phyloP scores from a whole-genome alignment of 1,140 invertebrate genomes.

The Diabrotica virgifera region DNA sequence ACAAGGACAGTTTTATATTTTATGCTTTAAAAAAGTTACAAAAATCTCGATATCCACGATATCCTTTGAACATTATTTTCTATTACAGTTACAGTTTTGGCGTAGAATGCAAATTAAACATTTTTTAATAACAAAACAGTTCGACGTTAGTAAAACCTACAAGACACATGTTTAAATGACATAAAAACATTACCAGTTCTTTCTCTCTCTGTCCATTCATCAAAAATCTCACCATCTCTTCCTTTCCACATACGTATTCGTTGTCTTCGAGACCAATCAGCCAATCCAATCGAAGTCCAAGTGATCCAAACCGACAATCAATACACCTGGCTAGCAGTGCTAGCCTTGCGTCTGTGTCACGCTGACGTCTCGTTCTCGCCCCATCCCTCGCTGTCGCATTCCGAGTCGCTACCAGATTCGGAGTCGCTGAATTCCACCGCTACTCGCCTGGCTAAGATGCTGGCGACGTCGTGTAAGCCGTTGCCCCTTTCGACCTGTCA shows the following conservation, averaged over 20 bases:
- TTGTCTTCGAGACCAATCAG: background rate
- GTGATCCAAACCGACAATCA: conserved; percentile 13
- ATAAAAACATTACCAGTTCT: background rate
- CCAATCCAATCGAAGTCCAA: conserved; percentile 8
- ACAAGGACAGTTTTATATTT: too few relatives aligned
- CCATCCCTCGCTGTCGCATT: conserved; percentile 71
- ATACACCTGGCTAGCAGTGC: conserved; percentile 44
- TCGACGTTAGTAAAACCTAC: too few relatives aligned
- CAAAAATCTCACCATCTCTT: background rate
- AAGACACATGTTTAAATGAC: background rate
- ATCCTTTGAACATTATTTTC: too few relatives aligned
- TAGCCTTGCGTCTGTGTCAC: conserved; percentile 52
- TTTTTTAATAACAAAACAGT: too few relatives aligned
- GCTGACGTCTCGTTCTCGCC: conserved; percentile 62
- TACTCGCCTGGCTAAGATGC: conserved; percentile 88
- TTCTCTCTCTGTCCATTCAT: background rate
- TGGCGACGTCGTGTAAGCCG: conserved; percentile 88
- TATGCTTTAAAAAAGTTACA: too few relatives aligned
- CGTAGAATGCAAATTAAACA: too few relatives aligned
- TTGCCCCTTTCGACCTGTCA: conserved; percentile 64
- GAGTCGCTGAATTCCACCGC: conserved; percentile 93
- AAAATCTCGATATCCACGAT: too few relatives aligned
- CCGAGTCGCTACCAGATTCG: conserved; percentile 75
- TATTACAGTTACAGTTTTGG: too few relatives aligned
- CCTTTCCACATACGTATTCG: background rate